Evolutionary conservation across 2,797 vertebrate genomes (phyloP), one percentile per base, ranked within the genome.

Genomic region (Gorsachius magnificus): DNA sequence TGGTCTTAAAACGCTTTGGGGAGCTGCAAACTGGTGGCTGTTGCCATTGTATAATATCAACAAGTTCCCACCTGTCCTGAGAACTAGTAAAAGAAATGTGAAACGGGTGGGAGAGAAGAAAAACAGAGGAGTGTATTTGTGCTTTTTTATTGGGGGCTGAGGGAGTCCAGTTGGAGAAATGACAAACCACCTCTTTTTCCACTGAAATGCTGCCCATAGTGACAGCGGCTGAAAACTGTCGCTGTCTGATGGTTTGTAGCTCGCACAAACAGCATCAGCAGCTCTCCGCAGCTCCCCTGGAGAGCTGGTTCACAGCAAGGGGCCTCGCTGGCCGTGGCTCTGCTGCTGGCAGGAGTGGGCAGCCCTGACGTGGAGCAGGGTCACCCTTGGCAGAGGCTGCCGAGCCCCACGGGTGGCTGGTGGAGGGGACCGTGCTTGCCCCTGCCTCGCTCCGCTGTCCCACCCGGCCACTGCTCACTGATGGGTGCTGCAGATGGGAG

Each of bases 181-280:
- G 19, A 31, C 25, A 43, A 28, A 11, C 22, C 13, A 16, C 16
- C 28, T 48, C 25, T 19, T 28, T 38, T 28, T 21, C 71, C 26
- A 58, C n/a, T 11, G 81, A 51, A 56, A 24, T 11, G 45, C 36
- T 3, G 5, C 33, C 77, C 4, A 0, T 22, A 21, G 10, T 3
- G 61, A 29, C 53, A 41, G 63, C 2, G 41, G 5, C 54, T 17
- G 29, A 15, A 76, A 45, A 17, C 46, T 6, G 11, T 3, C 8
- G 1, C 80, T 45, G 5, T 1, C 4, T 50, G 46, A 2, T 10
- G 60, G 21, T 22, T 57, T 4, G 24, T 10, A 10, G 33, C 53
- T 13, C 1, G 8, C 51, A 58, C 0, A 0, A 46, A 17, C 0
- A 6, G 63, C 70, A 25, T 22, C 35, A 31, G 43, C 58, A 35